Conservation (phyloP, 2,797 vertebrate genomes). For the Psittacula derbiana region DNA sequence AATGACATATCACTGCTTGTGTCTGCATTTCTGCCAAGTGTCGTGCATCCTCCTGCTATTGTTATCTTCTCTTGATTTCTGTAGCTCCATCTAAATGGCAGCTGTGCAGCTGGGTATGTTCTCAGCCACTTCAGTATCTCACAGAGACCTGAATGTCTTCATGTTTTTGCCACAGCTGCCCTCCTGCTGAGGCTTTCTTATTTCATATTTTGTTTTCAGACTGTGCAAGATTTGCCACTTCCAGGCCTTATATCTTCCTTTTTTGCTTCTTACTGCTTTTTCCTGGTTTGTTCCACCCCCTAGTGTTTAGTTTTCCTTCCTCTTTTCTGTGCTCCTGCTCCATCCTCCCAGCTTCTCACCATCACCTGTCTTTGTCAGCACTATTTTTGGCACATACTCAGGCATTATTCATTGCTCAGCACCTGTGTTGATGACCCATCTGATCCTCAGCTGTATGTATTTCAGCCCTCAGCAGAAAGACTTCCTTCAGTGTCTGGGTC, state of each 20-base stretch:
- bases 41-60: background rate
- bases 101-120: background rate
- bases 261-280: background rate
- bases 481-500: background rate
- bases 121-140: background rate
- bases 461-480: background rate
- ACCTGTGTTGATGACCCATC: background rate
- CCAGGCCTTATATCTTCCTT: background rate
- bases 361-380: background rate
- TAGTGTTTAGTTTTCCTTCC: background rate
- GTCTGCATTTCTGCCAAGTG: background rate
- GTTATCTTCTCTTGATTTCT: background rate
- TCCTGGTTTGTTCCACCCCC: background rate
- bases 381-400: background rate
- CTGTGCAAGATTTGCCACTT: background rate
- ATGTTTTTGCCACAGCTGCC: background rate
- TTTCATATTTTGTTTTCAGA: background rate
- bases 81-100: background rate
- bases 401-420: background rate
- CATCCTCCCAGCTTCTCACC: background rate
- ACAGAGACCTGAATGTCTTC: background rate
- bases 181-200: background rate
- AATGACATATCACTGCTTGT: background rate
- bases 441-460: background rate
- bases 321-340: background rate